phyloP scores from a whole-genome alignment of 2,113 vertebrate species.

The Caranx ignobilis region DNA sequence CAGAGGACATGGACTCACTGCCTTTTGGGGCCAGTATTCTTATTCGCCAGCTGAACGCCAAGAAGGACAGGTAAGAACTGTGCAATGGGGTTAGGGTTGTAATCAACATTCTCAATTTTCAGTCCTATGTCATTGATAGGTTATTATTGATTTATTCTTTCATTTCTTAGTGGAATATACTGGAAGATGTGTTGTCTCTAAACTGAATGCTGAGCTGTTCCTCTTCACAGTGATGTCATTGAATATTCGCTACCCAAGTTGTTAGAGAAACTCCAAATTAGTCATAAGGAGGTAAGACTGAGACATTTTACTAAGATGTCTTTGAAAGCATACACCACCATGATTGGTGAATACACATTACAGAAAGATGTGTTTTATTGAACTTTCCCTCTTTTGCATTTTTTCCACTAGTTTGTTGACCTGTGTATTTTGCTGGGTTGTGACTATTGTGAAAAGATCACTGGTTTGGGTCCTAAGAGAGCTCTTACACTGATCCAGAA shows the following conservation, averaged over 20 bases:
- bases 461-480: conserved; percentile 82
- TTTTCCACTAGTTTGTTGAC: conserved; percentile 85
- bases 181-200: background rate
- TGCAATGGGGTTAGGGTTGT: background rate
- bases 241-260: conserved; percentile 85
- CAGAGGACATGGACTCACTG: conserved; percentile 89
- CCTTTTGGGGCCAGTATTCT: conserved; percentile 83
- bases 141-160: too few species aligned
- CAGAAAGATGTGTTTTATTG: background rate
- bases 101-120: too few species aligned
- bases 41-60: conserved; percentile 84
- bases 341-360: background rate
- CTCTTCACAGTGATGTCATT: conserved; percentile 74
- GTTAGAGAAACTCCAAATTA: conserved; percentile 79
- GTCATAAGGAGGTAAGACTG: conserved; percentile 80
- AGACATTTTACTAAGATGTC: background rate
- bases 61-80: conserved; percentile 72
- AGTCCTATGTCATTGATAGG: too few species aligned
- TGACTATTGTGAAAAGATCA: conserved; percentile 87
- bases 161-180: background rate
- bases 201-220: background rate
- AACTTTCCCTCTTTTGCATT: conserved; percentile 2
- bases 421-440: conserved; percentile 89
- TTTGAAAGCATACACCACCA: background rate
- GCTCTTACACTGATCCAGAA: conserved; percentile 85